phyloP scores from a whole-genome alignment of 2,888 invertebrate genomes.

The Strigamia maritima region DNA sequence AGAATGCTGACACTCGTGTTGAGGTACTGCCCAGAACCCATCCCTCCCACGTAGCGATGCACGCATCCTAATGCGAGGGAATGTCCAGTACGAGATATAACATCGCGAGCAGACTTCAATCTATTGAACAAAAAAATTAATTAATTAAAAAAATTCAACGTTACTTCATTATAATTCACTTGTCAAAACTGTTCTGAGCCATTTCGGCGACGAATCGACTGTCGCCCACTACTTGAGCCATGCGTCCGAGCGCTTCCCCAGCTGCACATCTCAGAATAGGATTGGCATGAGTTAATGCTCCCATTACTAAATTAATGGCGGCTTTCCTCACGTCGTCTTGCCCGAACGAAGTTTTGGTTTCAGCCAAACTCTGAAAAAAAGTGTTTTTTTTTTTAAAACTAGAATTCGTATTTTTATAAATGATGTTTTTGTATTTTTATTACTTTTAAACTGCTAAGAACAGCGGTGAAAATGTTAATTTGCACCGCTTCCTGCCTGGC shows the following conservation, averaged over 20 bases:
- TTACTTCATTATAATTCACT: constrained; percentile 50
- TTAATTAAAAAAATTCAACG: neutral
- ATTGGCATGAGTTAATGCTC: constrained; percentile 55
- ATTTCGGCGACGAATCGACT: constrained; percentile 82
- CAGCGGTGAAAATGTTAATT: constrained; percentile 92
- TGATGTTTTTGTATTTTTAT: neutral
- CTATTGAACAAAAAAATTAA: constrained; percentile 45
- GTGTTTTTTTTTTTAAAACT: neutral
- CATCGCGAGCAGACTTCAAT: constrained; percentile 79
- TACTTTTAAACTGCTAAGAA: constrained; percentile 78
- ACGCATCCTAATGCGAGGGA: constrained; percentile 92
- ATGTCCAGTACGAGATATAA: constrained; percentile 76
- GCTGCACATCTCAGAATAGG: constrained; percentile 81
- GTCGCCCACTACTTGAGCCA: constrained; percentile 85
- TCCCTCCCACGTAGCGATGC: constrained; percentile 91
- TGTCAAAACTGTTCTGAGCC: constrained; percentile 84
- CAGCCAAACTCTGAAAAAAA: constrained; percentile 64
- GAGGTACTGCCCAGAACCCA: constrained; percentile 91
- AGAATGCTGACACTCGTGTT: constrained; percentile 92
- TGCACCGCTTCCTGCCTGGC: constrained; percentile 91
- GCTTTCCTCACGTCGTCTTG: constrained; percentile 84
- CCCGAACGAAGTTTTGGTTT: constrained; percentile 78
- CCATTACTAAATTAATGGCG: constrained; percentile 69
- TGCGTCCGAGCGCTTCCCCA: constrained; percentile 88
- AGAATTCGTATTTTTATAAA: neutral